These are phyloP conservation scores for Momotus momota DNA, from an alignment of 2,797 vertebrate species.

Conservation along the genomic window DNA sequence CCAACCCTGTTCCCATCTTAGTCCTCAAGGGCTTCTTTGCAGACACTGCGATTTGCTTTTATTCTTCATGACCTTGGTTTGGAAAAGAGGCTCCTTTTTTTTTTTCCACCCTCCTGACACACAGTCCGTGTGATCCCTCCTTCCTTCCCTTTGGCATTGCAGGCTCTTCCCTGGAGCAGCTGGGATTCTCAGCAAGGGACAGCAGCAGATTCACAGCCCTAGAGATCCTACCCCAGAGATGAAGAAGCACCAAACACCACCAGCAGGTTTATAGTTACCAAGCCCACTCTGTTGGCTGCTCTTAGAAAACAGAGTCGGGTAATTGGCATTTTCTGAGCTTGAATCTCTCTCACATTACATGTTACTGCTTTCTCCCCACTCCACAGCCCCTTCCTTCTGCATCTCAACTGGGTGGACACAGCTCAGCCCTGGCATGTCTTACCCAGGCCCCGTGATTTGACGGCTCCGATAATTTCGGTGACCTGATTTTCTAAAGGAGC, in stretches of 20 bases:
- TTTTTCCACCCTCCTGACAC: not conserved
- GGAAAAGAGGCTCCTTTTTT: not conserved
- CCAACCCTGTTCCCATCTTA: conserved; percentile 41
- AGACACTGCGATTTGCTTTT: conserved; percentile 1
- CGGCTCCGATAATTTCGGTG: not conserved
- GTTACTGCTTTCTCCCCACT: not conserved
- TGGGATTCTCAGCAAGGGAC: not conserved
- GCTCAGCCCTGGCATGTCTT: not conserved
- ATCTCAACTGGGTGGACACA: not conserved
- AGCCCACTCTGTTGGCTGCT: not conserved
- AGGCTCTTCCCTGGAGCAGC: not conserved
- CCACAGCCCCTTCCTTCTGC: not conserved
- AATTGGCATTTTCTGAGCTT: not conserved
- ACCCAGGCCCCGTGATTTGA: too few species aligned
- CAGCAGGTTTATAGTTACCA: not conserved
- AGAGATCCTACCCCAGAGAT: not conserved
- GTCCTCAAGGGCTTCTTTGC: conserved; percentile 45
- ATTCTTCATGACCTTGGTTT: not conserved
- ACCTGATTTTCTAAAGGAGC: not conserved
- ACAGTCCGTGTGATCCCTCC: not conserved
- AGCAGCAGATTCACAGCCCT: not conserved
- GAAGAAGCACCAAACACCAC: not conserved
- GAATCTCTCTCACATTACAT: not conserved
- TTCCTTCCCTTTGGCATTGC: not conserved
- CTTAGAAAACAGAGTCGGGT: not conserved